Percentiles rank a stretch among this genome's conserved stretches.
phyloP scores from a whole-genome alignment of 2,797 vertebrate genomes.

The Holocentrus rufus region DNA sequence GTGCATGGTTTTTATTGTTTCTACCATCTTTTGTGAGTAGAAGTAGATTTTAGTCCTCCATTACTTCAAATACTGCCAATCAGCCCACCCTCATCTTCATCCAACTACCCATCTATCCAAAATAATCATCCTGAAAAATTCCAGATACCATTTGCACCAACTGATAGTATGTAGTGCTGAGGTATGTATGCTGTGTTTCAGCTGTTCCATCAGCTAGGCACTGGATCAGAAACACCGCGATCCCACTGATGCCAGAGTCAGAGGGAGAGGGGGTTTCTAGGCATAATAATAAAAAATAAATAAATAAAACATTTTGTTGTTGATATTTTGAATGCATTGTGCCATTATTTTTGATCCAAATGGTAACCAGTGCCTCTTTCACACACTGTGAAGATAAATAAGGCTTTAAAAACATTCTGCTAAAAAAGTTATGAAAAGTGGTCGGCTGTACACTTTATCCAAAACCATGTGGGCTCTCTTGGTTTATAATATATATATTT shows the following conservation, averaged over 20 bases:
- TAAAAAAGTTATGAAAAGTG: slow-evolving; percentile 59
- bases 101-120: not conserved
- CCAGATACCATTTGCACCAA: not conserved
- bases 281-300: not conserved
- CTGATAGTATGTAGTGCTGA: not conserved
- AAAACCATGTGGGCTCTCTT: slow-evolving; percentile 36
- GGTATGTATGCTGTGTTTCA: not conserved
- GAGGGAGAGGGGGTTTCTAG: not conserved
- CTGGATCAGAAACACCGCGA: not conserved
- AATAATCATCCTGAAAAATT: not conserved
- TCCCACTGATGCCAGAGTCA: not conserved
- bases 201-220: not conserved
- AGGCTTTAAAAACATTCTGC: slow-evolving; percentile 37
- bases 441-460: not conserved
- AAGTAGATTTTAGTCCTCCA: not conserved
- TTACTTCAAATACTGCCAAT: not conserved
- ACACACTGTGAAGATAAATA: slow-evolving; percentile 22
- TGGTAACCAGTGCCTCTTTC: slow-evolving; percentile 19
- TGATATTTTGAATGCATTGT: slow-evolving; percentile 11
- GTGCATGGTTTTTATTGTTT: not conserved
- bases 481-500: slow-evolving; percentile 52
- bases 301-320: slow-evolving; percentile 15
- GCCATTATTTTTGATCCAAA: slow-evolving; percentile 29
- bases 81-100: not conserved
- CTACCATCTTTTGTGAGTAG: not conserved